Evolutionary conservation across 2,113 vertebrate species (phyloP).

Genomic region (Zosterops borbonicus): DNA sequence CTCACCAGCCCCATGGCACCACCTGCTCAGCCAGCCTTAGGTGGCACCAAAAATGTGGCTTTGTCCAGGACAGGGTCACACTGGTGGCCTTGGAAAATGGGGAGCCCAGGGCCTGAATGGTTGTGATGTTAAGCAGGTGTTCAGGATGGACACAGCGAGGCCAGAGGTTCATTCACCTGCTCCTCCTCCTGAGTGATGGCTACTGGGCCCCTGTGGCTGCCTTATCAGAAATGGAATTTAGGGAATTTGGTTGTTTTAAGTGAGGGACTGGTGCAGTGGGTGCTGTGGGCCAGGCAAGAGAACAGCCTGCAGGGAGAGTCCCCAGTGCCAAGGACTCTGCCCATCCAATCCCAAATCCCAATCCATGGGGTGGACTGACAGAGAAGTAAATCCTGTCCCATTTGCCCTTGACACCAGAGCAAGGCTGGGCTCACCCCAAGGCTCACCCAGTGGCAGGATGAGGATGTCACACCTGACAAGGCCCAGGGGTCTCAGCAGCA

Average conservation of each 20-base stretch:
- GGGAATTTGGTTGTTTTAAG: too few species aligned
- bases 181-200: not conserved
- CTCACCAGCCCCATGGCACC: accelerated
- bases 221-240: not conserved
- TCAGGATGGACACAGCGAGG: not conserved
- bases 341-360: too few species aligned
- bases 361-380: accelerated
- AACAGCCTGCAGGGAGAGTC: accelerated
- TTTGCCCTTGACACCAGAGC: not conserved
- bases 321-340: accelerated
- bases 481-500: not conserved
- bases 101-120: not conserved
- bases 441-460: accelerated
- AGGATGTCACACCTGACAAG: accelerated
- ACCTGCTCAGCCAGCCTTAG: accelerated
- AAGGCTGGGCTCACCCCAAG: not conserved
- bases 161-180: not conserved
- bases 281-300: not conserved
- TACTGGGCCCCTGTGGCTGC: not conserved
- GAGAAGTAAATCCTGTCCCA: not conserved
- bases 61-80: not conserved
- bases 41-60: not conserved
- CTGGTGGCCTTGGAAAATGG: not conserved
- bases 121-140: not conserved
- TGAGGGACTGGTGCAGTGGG: not conserved